Base-by-base conservation (phyloP, 2,797 vertebrate species). In the Epinephelus coioides region DNA sequence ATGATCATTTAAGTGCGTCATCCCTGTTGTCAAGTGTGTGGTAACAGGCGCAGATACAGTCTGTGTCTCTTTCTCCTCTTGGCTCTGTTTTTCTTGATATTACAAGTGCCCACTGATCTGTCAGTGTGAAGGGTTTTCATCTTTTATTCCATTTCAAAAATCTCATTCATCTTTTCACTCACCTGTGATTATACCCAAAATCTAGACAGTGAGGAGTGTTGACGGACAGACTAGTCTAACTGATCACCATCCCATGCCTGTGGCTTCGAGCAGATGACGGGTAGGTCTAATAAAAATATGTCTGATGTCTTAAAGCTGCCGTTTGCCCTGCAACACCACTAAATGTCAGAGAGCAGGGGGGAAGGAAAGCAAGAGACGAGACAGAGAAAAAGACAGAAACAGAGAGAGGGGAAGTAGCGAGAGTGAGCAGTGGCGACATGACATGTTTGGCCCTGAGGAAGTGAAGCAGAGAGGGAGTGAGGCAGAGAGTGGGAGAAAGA, bases 361-460 rank as follows among this genome's bases (percentile, higher is more conserved):
- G 68, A 71, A 83, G 71, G 9, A 10, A 40, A 46, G 40, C 40
- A 9, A 43, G 53, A 43, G 53, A 23, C 21, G 46, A 76, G 69
- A 76, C 14, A 11, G 63, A 14, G 27, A 77, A 66, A 77, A 49
- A 7, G 72, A 51, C 40, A 43, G 17, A 44, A 3, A 67, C 38
- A 51, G 61, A 78, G 51, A 44, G 65, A 61, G 71, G 61, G 79
- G 73, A 81, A 74, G 63, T 78, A 78, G 65, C n/a, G 53, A 69
- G 82, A 55, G 74, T 75, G 85, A 89, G 83, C 47, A 9, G 71
- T 76, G 76, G 90, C 74, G 6, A 89, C 86, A 75, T 90, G 91
- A 89, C 90, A 92, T 86, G 89, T 93, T 92, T 92, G 92, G 89
- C 89, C 92, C 90, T 60, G 89, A 93, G 91, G 85, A 94, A 90